Base-by-base conservation (phyloP, 2,888 invertebrate genomes). In the Andrena bucephala region DNA sequence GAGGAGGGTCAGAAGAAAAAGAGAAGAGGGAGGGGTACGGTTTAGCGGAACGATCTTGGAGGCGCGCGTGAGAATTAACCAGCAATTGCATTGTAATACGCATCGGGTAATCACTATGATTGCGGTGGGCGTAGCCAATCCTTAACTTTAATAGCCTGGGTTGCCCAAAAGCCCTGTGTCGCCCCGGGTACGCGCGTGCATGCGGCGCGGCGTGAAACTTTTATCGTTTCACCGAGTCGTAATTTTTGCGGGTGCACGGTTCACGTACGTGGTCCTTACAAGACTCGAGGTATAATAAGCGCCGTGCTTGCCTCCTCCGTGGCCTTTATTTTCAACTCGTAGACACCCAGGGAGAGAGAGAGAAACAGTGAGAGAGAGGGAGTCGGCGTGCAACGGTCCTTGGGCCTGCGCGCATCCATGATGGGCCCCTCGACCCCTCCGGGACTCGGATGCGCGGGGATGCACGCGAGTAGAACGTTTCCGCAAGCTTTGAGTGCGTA, bases 81-180 rank as follows among this genome's bases (percentile, higher is more conserved):
- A 89, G 89, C 89, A 89, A 92, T 92, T 92, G 91, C 90, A 92
- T 92, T 90, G 91, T 91, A 92, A 91, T 92, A 90, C 87, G 89
- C 89, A 85, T 83, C 85, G 80, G 87, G 87, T 92, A 92, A 92
- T 92, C 90, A 92, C 90, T 92, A 91, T 92, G 91, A 92, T 92
- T 89, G 91, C 88, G 81, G 86, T 90, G 90, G 91, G 90, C 91
- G 92, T 92, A 89, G 86, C 89, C 89, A 89, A 91, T 91, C 87
- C 88, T 91, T 90, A 91, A 91, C 88, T 90, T 91, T 91, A 93
- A 93, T 90, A 90, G 89, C 87, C 87, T 90, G 85, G 84, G 81
- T 73, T 87, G 75, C 88, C 92, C 90, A 92, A 93, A 93, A 92
- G 89, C 86, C 87, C 63, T 67, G 77, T 81, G 81, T 90, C 78